Evolutionary conservation across 2,888 invertebrate genomes (phyloP).

Genomic region (Hoplodrina blanda): DNA sequence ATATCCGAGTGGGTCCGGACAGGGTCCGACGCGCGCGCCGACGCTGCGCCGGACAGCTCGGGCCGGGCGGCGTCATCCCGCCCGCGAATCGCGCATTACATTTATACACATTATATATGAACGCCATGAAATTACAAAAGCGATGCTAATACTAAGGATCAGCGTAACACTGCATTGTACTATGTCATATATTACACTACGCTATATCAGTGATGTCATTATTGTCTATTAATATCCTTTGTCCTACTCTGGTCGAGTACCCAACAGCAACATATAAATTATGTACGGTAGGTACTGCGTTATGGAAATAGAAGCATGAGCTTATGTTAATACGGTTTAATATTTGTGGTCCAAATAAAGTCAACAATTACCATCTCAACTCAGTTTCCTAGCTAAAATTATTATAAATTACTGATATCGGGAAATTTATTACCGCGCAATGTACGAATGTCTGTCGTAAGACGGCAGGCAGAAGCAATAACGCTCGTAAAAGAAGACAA

Average conservation of each 20-base stretch:
- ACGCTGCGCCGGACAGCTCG: slow-evolving; percentile 20
- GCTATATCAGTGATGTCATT: slow-evolving; percentile 31
- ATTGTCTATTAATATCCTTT: slow-evolving; percentile 51
- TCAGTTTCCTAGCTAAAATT: slow-evolving; percentile 38
- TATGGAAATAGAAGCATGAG: slow-evolving; percentile 48
- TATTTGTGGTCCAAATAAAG: slow-evolving; percentile 38
- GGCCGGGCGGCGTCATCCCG: slow-evolving; percentile 32
- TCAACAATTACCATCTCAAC: slow-evolving; percentile 43
- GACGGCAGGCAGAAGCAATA: slow-evolving; percentile 58
- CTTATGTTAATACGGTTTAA: slow-evolving; percentile 38
- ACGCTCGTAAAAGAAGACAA: slow-evolving; percentile 66
- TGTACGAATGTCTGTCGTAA: slow-evolving; percentile 34
- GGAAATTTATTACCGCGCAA: slow-evolving; percentile 41
- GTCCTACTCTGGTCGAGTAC: slow-evolving; percentile 15
- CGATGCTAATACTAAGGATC: slow-evolving; percentile 49
- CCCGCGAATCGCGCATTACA: slow-evolving; percentile 41
- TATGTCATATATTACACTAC: slow-evolving; percentile 15
- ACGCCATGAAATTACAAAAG: slow-evolving; percentile 56
- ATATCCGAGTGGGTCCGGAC: slow-evolving; percentile 79
- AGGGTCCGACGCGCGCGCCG: slow-evolving; percentile 60
- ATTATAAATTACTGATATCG: slow-evolving; percentile 54
- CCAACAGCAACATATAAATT: slow-evolving; percentile 49
- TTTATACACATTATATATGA: slow-evolving; percentile 60
- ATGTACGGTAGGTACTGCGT: slow-evolving; percentile 31
- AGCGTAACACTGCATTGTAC: slow-evolving; percentile 9